Evolutionary conservation across 37 sponge, comb jelly and placozoan species (phyloP), one percentile per base, ranked within the genome.

Genomic region (Eunapius fragilis): DNA sequence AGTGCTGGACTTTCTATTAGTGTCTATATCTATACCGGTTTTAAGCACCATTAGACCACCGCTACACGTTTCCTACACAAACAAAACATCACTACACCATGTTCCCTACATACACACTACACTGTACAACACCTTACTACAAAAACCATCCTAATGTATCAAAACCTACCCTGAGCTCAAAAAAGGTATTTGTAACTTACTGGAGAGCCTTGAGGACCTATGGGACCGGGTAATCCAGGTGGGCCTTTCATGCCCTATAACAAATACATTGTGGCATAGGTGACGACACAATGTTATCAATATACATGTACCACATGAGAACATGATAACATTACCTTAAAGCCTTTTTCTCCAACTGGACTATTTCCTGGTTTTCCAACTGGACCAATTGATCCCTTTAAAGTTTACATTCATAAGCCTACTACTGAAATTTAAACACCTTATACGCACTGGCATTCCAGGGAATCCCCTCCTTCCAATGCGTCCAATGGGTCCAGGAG

Each of bases 311-410:
- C 58, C 6, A 58, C 19, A 17, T 19, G 19, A 4, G 6, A 19
- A 58, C n/a, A n/a, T n/a, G n/a, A 69, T 49, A 24, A 11, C 14
- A 13, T 36, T n/a, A 77, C 86, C 37, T 85, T 77, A 11, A 85
- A 25, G 2, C 86, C 86, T 33, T 12, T 13, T 10, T 35, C 73
- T 38, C 83, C 83, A 72, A 17, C 14, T 12, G 58, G 14, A 58
- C 58, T 19, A 17, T 58, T 19, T 58, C 58, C 58, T 2, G 7
- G 72, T 25, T n/a, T 30, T 72, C 86, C 86, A 58, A n/a, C 25
- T 32, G 68, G 25, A 33, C 74, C 74, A 72, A 1, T 17, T 17
- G 25, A 34, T 25, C 74, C 74, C 34, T 31, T 2, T 14, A 34
- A 31, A 72, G 1, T 22, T 17, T 72, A 58, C 1, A 12, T 2